A percentile compares a stretch with the other conserved stretches of the same genome.
Evolutionary conservation across 2,113 vertebrate species (phyloP).

Genomic region (Pterocles gutturalis): DNA sequence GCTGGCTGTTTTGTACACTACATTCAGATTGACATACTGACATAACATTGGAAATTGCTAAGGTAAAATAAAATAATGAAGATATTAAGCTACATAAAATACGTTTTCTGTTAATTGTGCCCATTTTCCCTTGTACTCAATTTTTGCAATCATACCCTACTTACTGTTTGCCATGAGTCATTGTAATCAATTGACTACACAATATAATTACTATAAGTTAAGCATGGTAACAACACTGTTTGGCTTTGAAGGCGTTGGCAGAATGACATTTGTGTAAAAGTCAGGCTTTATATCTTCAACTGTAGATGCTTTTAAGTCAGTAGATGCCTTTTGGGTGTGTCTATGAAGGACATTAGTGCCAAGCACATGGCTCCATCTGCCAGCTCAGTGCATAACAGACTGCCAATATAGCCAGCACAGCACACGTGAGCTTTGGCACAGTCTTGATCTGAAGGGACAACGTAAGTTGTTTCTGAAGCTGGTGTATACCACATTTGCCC

Average conservation of each 20-base stretch:
- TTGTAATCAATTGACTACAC: constrained; percentile 52
- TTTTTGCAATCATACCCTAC: neutral
- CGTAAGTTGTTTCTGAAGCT: neutral
- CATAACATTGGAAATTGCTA: constrained; percentile 7
- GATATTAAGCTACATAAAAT: neutral
- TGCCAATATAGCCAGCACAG: neutral
- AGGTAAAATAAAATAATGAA: constrained; percentile 19
- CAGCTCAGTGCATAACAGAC: neutral
- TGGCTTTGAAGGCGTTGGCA: neutral
- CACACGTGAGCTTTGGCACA: neutral
- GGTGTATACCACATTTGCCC: neutral
- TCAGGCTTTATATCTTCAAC: neutral
- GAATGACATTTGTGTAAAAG: neutral
- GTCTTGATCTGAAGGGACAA: neutral
- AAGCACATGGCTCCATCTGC: neutral
- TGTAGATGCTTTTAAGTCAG: neutral
- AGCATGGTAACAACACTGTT: constrained; percentile 29
- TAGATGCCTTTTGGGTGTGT: neutral
- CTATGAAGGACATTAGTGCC: neutral
- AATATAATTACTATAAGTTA: constrained; percentile 40
- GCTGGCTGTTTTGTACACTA: neutral
- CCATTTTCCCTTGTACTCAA: neutral
- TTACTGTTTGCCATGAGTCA: neutral
- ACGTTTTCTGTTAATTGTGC: constrained; percentile 21
- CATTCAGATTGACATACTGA: neutral